Percentiles rank a stretch among this genome's conserved stretches.
Conservation (phyloP, 2,113 vertebrate species). For the Aptenodytes patagonicus region DNA sequence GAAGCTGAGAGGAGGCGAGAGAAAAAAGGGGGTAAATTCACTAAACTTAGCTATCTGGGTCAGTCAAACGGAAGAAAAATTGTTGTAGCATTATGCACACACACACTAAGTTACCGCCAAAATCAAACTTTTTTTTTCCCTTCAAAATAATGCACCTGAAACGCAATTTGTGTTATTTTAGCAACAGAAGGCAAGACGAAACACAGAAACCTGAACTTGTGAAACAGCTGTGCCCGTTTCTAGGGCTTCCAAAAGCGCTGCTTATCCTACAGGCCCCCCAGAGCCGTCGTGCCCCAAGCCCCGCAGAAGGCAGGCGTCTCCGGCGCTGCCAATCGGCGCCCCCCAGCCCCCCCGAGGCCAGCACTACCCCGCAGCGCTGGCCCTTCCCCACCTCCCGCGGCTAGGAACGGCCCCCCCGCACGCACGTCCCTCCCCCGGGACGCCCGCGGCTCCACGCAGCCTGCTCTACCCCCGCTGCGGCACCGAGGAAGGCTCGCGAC, state of each 20-base stretch:
- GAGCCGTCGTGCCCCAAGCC: neutral
- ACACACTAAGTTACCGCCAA: neutral
- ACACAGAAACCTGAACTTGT: neutral
- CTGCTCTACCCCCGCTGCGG: neutral
- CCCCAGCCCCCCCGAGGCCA: too few relatives aligned
- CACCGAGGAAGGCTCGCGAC: neutral
- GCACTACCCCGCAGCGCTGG: too few relatives aligned
- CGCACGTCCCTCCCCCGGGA: neutral
- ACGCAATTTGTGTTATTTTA: neutral
- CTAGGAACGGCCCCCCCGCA: neutral
- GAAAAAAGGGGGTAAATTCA: neutral
- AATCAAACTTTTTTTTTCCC: neutral
- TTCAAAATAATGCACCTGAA: neutral
- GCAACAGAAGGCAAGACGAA: neutral
- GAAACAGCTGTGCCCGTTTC: neutral
- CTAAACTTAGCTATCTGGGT: neutral
- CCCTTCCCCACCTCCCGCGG: neutral
- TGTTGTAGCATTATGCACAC: neutral
- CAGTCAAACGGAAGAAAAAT: neutral
- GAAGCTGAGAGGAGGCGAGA: neutral
- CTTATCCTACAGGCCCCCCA: neutral
- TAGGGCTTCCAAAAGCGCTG: neutral
- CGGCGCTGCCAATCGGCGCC: neutral
- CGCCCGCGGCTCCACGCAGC: neutral
- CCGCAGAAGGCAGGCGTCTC: neutral